Conservation (phyloP, 2,888 invertebrate species). For the Agrenia bidenticulata region DNA sequence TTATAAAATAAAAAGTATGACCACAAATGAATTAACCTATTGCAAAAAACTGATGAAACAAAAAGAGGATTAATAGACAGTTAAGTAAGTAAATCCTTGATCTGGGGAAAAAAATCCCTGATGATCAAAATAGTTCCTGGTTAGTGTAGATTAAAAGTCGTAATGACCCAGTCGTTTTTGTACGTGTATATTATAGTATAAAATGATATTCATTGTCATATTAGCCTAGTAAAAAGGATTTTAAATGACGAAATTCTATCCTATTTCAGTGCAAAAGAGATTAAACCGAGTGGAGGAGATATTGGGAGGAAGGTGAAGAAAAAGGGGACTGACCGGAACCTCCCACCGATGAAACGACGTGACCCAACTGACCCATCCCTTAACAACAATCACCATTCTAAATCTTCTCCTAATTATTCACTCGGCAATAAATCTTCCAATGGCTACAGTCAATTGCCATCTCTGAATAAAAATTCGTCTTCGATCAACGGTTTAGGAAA, state of each 20-base stretch:
- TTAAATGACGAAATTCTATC: conserved; percentile 18
- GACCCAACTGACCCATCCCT: conserved; percentile 47
- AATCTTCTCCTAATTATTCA: conserved; percentile 32
- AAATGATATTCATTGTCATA: too few species aligned
- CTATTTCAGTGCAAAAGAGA: conserved; percentile 79
- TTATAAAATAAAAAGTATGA: too few species aligned
- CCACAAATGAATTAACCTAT: too few species aligned
- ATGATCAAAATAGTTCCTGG: too few species aligned
- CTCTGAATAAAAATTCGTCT: conserved; percentile 4
- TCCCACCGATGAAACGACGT: conserved; percentile 43
- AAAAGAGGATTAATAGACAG: too few species aligned
- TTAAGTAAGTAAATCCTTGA: too few species aligned
- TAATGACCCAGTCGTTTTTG: too few species aligned
- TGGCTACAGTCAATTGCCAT: not conserved
- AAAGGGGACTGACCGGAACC: conserved; percentile 58
- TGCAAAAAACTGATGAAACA: too few species aligned
- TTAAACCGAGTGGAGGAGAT: conserved; percentile 86
- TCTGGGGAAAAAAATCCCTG: too few species aligned
- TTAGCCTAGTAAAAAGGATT: too few species aligned
- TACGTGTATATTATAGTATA: too few species aligned
- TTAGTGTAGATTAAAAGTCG: too few species aligned
- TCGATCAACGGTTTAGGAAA: conserved; percentile 9
- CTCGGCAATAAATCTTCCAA: conserved; percentile 30
- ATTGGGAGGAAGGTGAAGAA: conserved; percentile 85
- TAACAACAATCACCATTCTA: conserved; percentile 34